Conservation (phyloP, 2,888 invertebrate species). For the Epirrita christyi region DNA sequence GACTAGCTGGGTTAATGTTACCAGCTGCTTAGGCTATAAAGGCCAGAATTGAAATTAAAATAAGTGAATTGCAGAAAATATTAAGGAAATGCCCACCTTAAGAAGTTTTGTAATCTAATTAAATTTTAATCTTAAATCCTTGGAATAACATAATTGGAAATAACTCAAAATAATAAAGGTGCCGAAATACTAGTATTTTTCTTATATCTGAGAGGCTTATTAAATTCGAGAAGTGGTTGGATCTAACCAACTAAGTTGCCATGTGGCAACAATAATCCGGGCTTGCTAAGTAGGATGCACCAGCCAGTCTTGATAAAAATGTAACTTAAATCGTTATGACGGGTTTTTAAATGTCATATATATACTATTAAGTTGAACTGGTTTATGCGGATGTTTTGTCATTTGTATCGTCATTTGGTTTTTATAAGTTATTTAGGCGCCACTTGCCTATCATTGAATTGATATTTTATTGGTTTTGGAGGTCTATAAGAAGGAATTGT, state of each 20-base stretch:
- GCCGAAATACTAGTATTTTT: too few species aligned
- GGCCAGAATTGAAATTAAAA: background rate
- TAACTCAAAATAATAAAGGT: too few species aligned
- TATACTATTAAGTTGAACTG: constrained; percentile 47
- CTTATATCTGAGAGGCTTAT: background rate
- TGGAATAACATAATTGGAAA: too few species aligned
- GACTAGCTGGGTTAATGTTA: constrained; percentile 5
- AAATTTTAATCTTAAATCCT: too few species aligned
- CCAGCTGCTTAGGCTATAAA: background rate
- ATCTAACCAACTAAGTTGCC: constrained; percentile 1
- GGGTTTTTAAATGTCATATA: constrained; percentile 53
- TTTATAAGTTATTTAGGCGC: background rate
- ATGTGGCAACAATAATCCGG: constrained; percentile 8
- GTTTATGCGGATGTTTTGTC: constrained; percentile 32
- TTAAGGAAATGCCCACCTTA: too few species aligned
- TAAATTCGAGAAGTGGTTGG: background rate
- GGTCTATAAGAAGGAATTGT: too few species aligned
- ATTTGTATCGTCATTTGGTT: constrained; percentile 2
- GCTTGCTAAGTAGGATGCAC: constrained; percentile 39
- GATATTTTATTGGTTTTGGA: too few species aligned
- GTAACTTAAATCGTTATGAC: constrained; percentile 51
- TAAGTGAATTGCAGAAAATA: too few species aligned
- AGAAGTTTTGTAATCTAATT: too few species aligned
- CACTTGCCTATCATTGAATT: background rate
- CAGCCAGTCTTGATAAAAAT: constrained; percentile 43